Evolutionary conservation across 23 tunicate species (phyloP).

Genomic region (Styela clava): DNA sequence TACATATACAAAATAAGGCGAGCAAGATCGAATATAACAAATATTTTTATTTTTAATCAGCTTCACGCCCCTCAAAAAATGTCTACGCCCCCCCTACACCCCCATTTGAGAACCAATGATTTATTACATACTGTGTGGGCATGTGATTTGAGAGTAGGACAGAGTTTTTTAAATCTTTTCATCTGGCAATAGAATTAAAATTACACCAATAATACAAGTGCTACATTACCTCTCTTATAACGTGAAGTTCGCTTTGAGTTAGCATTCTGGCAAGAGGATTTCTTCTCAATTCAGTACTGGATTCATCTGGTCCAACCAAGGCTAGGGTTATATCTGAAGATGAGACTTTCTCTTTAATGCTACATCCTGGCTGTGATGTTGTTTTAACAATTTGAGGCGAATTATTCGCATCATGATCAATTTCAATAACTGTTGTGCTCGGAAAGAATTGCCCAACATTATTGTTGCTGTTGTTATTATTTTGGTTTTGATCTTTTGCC

Average conservation of each 20-base stretch:
- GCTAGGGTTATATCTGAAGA: neutral
- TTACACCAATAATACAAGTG: too few relatives aligned
- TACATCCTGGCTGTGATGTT: conserved; percentile 3
- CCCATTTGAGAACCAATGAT: too few relatives aligned
- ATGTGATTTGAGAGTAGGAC: too few relatives aligned
- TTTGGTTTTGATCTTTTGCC: neutral
- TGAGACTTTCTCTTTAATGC: neutral
- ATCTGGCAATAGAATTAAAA: too few relatives aligned
- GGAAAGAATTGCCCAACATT: neutral
- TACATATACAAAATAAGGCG: too few relatives aligned
- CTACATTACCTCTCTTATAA: conserved; percentile 9
- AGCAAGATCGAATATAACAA: too few relatives aligned
- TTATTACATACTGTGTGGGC: too few relatives aligned
- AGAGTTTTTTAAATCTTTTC: too few relatives aligned
- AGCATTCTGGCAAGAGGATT: neutral
- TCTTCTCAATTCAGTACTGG: neutral
- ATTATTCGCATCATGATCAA: neutral
- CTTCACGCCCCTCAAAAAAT: too few relatives aligned
- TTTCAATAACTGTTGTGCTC: neutral
- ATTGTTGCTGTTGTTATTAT: neutral
- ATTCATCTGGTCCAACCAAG: neutral
- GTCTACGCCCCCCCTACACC: too few relatives aligned
- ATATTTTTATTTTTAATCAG: too few relatives aligned
- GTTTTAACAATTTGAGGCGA: neutral
- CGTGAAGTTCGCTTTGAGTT: conserved; percentile 2